These are phyloP conservation scores for Bombylius major DNA, from an alignment of 2,888 invertebrate species.

Conservation along the genomic window DNA sequence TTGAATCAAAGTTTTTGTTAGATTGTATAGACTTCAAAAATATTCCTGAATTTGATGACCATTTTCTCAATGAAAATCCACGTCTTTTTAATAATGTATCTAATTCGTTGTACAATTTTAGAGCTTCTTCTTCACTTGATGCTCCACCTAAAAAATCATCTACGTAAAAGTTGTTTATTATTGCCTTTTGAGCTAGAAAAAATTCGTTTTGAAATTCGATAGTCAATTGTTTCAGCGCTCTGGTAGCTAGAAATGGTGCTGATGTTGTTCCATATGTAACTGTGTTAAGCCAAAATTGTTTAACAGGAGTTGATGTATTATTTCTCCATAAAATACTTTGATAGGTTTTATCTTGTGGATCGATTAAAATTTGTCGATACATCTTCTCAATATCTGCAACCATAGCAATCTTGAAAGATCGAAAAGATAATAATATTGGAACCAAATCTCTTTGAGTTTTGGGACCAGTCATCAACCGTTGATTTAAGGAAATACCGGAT, in stretches of 20 bases:
- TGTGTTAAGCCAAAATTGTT: neutral
- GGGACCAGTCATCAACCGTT: neutral
- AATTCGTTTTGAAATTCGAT: neutral
- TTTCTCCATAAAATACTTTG: neutral
- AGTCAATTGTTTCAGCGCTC: neutral
- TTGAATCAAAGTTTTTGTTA: neutral
- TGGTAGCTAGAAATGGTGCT: slow-evolving; percentile 1
- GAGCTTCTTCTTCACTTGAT: too few relatives aligned
- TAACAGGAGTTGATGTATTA: neutral
- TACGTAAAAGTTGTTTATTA: slow-evolving; percentile 4
- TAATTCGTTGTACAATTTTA: too few relatives aligned
- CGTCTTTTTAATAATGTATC: too few relatives aligned
- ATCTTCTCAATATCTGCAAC: slow-evolving; percentile 6
- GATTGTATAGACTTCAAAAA: neutral
- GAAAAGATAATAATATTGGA: neutral
- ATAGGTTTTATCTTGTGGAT: neutral
- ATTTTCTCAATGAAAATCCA: too few relatives aligned
- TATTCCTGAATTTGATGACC: too few relatives aligned
- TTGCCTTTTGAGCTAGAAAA: slow-evolving; percentile 5
- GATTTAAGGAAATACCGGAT: neutral
- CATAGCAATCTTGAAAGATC: neutral
- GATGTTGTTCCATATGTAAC: slow-evolving; percentile 2
- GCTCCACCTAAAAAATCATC: too few relatives aligned
- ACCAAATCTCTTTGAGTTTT: neutral
- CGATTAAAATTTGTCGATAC: slow-evolving; percentile 1